Conservation (phyloP, 2,888 invertebrate species). For the Acanthopleura granulata region DNA sequence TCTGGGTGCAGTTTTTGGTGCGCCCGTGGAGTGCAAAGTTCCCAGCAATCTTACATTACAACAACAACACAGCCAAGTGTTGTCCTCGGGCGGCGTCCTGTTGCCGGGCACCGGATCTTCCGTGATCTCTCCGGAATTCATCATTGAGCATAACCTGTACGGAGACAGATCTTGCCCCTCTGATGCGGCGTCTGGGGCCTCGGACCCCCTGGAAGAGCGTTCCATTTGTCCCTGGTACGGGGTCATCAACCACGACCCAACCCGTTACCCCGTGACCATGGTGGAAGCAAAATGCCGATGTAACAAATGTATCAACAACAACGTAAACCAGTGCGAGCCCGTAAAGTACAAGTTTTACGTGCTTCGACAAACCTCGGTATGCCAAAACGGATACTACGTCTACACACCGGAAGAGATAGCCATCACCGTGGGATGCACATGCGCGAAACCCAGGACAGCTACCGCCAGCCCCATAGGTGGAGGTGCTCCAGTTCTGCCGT, state of each 20-base stretch:
- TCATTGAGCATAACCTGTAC: neutral
- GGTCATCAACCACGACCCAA: constrained; percentile 22
- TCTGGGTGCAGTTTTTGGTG: neutral
- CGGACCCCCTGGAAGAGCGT: constrained; percentile 23
- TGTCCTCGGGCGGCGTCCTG: neutral
- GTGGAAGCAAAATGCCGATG: constrained; percentile 26
- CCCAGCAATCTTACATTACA: neutral
- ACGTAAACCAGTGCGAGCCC: constrained; percentile 6
- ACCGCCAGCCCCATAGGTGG: neutral
- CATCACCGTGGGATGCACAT: constrained; percentile 27
- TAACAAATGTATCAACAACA: constrained; percentile 23
- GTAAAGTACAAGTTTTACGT: constrained; percentile 9
- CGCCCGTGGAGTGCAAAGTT: neutral
- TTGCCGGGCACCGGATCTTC: neutral
- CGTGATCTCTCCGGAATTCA: neutral
- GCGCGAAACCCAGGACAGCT: constrained; percentile 22
- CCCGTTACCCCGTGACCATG: constrained; percentile 25
- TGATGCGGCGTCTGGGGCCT: constrained; percentile 9
- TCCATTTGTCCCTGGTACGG: constrained; percentile 38
- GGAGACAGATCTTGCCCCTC: constrained; percentile 20
- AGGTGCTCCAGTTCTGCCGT: neutral
- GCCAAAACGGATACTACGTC: constrained; percentile 14
- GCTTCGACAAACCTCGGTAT: neutral
- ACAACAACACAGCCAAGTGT: neutral
- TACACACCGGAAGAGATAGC: neutral